Conservation (phyloP, 2,888 invertebrate species). For the Euproctis similis region DNA sequence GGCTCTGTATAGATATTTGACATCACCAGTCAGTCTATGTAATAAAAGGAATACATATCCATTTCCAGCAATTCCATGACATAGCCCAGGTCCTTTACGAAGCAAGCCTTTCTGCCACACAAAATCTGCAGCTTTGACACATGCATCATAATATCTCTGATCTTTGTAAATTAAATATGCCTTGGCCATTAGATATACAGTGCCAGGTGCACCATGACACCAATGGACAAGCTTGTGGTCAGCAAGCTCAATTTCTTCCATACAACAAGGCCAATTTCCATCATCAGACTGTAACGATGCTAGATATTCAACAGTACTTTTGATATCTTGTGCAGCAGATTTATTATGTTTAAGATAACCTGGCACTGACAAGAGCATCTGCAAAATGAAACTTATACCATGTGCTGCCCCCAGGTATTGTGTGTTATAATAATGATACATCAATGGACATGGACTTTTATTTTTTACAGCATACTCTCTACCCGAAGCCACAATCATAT, state of each 20-base stretch:
- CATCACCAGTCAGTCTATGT: conserved; percentile 82
- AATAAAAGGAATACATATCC: conserved; percentile 87
- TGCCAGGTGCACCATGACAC: conserved; percentile 93
- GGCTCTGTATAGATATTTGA: conserved; percentile 83
- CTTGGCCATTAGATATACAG: conserved; percentile 86
- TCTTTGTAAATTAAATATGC: conserved; percentile 86
- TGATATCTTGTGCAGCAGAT: conserved; percentile 75
- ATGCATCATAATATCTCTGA: conserved; percentile 80
- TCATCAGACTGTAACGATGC: conserved; percentile 79
- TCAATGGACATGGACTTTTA: conserved; percentile 79
- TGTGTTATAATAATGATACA: conserved; percentile 85
- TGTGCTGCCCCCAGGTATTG: conserved; percentile 85
- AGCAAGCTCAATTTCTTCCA: conserved; percentile 78
- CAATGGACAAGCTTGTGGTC: conserved; percentile 88
- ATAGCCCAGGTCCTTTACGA: conserved; percentile 91
- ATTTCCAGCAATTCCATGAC: conserved; percentile 91
- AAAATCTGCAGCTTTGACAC: conserved; percentile 81
- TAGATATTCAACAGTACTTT: conserved; percentile 79
- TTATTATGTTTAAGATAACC: conserved; percentile 74
- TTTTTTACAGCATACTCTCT: conserved; percentile 77
- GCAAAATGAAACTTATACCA: conserved; percentile 72
- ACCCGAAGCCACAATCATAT: conserved; percentile 82
- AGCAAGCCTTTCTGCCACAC: conserved; percentile 90
- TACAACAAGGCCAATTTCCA: conserved; percentile 85
- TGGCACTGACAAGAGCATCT: conserved; percentile 67